A percentile compares a stretch with the other conserved stretches of the same genome.
phyloP scores from a whole-genome alignment of 2,113 vertebrate species.

The Rhabdornis inornatus region DNA sequence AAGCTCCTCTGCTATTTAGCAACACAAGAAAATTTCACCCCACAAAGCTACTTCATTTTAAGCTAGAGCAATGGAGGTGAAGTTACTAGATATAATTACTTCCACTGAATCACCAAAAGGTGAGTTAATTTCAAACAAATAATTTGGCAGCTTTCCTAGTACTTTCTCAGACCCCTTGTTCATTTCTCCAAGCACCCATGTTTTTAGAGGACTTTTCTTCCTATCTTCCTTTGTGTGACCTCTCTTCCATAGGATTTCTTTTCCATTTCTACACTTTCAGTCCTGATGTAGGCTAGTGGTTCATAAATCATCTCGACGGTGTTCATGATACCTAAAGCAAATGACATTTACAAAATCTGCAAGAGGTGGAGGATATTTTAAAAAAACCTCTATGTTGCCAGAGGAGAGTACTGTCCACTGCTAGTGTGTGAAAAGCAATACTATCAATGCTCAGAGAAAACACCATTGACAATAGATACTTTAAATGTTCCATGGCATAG shows the following conservation, averaged over 20 bases:
- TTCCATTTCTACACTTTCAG: background rate
- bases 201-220: background rate
- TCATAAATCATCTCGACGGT: background rate
- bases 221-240: background rate
- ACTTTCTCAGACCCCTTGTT: background rate
- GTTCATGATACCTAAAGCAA: background rate
- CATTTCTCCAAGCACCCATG: background rate
- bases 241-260: background rate
- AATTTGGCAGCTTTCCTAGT: background rate
- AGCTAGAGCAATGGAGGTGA: background rate
- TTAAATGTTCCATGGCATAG: background rate
- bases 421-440: background rate
- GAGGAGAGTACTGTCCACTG: background rate
- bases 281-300: background rate
- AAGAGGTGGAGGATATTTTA: background rate
- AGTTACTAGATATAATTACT: background rate
- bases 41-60: background rate
- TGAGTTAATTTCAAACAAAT: background rate
- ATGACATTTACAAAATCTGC: background rate
- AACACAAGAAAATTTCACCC: background rate
- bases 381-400: background rate
- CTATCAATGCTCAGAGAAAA: background rate
- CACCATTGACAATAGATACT: background rate
- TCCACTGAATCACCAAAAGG: background rate
- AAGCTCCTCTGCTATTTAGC: background rate